Conservation (phyloP, 2,797 vertebrate species). For the Pipistrellus pygmaeus region DNA sequence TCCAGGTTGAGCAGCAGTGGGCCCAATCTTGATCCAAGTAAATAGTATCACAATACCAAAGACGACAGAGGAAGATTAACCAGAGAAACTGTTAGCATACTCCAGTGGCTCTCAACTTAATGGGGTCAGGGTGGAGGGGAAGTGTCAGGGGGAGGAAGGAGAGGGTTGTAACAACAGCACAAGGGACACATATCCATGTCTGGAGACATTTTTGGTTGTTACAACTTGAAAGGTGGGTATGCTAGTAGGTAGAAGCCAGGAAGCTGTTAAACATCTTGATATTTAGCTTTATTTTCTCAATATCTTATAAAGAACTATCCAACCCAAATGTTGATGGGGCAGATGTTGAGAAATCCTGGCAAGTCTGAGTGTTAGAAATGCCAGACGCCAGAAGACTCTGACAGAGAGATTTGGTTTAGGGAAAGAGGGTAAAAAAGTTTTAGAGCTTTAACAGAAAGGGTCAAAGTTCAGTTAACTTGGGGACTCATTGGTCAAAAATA, state of each 20-base stretch:
- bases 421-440: background rate
- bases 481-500: conserved; percentile 7
- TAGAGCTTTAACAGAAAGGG: conserved; percentile 38
- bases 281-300: background rate
- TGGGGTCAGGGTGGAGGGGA: too few relatives aligned
- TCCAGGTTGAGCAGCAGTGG: background rate
- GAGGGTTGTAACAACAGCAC: too few relatives aligned
- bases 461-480: conserved; percentile 31
- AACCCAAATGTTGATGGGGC: background rate
- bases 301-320: background rate
- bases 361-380: conserved; percentile 24
- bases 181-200: background rate
- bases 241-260: background rate
- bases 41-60: background rate
- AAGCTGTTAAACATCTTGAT: background rate
- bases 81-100: background rate
- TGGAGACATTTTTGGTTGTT: background rate
- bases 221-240: background rate
- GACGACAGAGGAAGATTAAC: background rate
- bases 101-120: background rate
- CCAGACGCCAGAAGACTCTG: background rate
- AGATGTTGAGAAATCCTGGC: background rate
- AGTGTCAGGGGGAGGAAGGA: background rate
- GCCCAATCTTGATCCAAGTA: background rate
- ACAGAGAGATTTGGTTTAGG: background rate